A percentile compares a stretch with the other conserved stretches of the same genome.
Conservation (phyloP, 2,797 vertebrate genomes). For the Rallus crepitans region DNA sequence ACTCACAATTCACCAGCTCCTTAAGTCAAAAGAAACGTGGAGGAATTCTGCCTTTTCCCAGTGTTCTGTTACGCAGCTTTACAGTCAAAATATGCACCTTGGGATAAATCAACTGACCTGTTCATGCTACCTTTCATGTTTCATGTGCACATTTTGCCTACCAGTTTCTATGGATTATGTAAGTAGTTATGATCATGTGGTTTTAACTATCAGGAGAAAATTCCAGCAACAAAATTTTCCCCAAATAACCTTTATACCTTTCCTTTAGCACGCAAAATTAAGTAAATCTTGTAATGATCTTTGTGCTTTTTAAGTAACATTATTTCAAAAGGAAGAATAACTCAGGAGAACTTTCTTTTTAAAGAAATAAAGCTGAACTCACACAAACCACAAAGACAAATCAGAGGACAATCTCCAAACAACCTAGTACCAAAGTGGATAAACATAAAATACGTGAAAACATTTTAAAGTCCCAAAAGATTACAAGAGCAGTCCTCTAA, state of each 20-base stretch:
- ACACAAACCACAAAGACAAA: neutral
- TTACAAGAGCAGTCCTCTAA: neutral
- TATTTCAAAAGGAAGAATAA: neutral
- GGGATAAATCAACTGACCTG: neutral
- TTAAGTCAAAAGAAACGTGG: neutral
- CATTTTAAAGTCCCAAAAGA: neutral
- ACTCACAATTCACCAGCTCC: neutral
- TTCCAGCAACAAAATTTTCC: conserved; percentile 38
- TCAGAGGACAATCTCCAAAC: neutral
- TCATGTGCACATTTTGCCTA: conserved; percentile 21
- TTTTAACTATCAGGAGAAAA: conserved; percentile 40
- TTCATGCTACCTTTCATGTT: conserved; percentile 16
- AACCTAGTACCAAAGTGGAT: neutral
- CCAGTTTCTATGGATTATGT: conserved; percentile 40
- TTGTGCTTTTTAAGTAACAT: neutral
- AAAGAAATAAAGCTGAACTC: neutral
- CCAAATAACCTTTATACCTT: conserved; percentile 33
- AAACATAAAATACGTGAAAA: neutral
- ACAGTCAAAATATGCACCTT: neutral
- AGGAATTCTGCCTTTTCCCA: neutral
- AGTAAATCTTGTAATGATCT: neutral
- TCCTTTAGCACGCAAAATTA: conserved; percentile 24
- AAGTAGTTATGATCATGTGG: conserved; percentile 29
- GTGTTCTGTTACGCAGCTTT: neutral
- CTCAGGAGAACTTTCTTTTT: neutral